These are phyloP conservation scores for Scatophagus argus DNA, from an alignment of 2,113 vertebrate genomes.

Conservation along the genomic window DNA sequence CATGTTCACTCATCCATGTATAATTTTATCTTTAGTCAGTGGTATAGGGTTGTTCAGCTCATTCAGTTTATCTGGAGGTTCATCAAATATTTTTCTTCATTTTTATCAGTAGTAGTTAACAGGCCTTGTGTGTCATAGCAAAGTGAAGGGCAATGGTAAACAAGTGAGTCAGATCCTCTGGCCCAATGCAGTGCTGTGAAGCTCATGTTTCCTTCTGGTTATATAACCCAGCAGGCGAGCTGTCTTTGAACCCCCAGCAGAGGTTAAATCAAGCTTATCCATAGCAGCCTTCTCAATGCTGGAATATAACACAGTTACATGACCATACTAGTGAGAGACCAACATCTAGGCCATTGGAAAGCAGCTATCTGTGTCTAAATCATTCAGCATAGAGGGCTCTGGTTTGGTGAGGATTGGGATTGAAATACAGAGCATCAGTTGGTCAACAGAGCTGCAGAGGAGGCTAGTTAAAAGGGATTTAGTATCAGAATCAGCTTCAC, in stretches of 20 bases:
- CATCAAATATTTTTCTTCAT: conserved; percentile 7
- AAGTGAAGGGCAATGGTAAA: conserved; percentile 5
- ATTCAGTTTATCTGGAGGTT: neutral
- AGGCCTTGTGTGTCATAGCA: neutral
- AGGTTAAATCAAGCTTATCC: conserved; percentile 66
- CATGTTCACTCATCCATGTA: conserved; percentile 64
- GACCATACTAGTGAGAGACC: conserved; percentile 35
- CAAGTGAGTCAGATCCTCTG: conserved; percentile 24
- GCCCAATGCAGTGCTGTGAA: conserved; percentile 6
- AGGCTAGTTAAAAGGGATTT: neutral
- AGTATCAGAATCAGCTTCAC: neutral
- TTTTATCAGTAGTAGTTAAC: conserved; percentile 16
- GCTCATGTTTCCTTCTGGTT: conserved; percentile 56
- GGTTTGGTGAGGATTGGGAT: neutral
- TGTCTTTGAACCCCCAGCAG: conserved; percentile 61
- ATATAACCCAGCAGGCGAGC: conserved; percentile 52
- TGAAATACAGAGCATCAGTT: neutral
- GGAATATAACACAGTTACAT: conserved; percentile 49
- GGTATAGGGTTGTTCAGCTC: neutral
- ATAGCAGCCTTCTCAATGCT: conserved; percentile 38
- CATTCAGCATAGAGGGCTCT: conserved; percentile 21
- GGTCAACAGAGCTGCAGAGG: neutral
- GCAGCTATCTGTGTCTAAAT: conserved; percentile 47
- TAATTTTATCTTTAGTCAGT: conserved; percentile 38
- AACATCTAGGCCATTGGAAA: conserved; percentile 60